These are phyloP conservation scores for Bolinopsis microptera DNA, from an alignment of 37 sponge, comb jelly and placozoan genomes.

Conservation along the genomic window DNA sequence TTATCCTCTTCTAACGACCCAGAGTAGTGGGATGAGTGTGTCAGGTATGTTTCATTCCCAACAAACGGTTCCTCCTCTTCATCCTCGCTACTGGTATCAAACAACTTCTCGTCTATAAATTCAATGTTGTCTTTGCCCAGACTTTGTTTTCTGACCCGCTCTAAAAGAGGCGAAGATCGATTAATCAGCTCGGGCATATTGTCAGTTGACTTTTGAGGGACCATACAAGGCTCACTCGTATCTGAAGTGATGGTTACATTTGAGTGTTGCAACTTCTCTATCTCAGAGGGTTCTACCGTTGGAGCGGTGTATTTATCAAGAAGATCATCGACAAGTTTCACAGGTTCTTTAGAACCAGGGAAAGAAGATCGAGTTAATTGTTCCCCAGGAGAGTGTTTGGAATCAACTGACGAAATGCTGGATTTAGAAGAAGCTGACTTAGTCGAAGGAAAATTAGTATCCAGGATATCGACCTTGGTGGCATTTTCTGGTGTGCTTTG, in stretches of 20 bases:
- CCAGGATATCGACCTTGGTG: background rate
- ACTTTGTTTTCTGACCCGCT: background rate
- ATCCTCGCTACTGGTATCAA: background rate
- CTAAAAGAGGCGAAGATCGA: background rate
- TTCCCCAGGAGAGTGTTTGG: background rate
- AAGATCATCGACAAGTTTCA: background rate
- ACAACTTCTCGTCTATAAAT: slow-evolving; percentile 45
- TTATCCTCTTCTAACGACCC: background rate
- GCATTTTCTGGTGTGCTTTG: background rate
- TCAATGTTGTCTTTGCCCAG: background rate
- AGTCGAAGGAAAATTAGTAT: background rate
- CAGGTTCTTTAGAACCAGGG: background rate
- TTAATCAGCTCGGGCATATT: background rate
- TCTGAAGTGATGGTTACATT: background rate
- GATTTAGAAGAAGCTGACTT: background rate
- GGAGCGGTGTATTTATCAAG: background rate
- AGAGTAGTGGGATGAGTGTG: slow-evolving; percentile 46
- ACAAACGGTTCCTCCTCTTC: background rate
- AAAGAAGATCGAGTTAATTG: background rate
- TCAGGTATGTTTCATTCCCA: background rate
- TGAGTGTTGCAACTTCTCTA: background rate
- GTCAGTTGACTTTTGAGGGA: background rate
- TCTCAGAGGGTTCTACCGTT: background rate
- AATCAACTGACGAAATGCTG: background rate
- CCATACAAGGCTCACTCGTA: slow-evolving; percentile 4